A percentile compares a stretch with the other conserved stretches of the same genome.
These are phyloP conservation scores for Drosophila pectinifera DNA, from an alignment of 1,140 invertebrate species.

Conservation along the genomic window DNA sequence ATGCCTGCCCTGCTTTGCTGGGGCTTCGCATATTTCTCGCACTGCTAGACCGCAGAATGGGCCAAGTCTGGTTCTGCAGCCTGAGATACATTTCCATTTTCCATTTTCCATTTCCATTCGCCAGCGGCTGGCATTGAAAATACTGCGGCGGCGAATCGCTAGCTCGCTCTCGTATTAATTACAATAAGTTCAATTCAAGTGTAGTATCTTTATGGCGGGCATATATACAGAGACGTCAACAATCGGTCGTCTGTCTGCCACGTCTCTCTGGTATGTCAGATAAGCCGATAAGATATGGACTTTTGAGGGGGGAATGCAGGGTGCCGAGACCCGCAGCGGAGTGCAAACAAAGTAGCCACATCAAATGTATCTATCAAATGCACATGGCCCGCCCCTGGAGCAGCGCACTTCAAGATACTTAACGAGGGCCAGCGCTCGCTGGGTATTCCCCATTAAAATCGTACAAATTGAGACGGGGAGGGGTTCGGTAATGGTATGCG, in stretches of 20 bases:
- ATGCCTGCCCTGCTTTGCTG: slow-evolving; percentile 46
- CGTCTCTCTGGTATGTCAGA: slow-evolving; percentile 60
- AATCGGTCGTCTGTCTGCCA: slow-evolving; percentile 42
- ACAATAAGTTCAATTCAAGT: slow-evolving; percentile 72
- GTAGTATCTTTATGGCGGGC: slow-evolving; percentile 57
- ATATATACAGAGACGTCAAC: slow-evolving; percentile 19
- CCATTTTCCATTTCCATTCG: slow-evolving; percentile 57
- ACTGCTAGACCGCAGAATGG: slow-evolving; percentile 70
- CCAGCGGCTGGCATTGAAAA: slow-evolving; percentile 48
- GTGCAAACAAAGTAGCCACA: slow-evolving; percentile 23
- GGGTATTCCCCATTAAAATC: slow-evolving; percentile 52
- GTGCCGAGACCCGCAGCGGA: slow-evolving; percentile 5
- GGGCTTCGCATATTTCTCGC: slow-evolving; percentile 62
- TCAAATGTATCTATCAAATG: slow-evolving; percentile 39
- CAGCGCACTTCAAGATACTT: slow-evolving; percentile 48
- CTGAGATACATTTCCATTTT: slow-evolving; percentile 21
- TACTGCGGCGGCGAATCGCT: slow-evolving; percentile 17
- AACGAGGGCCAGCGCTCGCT: slow-evolving; percentile 38
- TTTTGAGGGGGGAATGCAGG: no score
- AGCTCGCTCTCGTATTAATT: slow-evolving; percentile 58
- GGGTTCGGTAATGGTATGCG: slow-evolving; percentile 9
- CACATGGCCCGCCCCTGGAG: slow-evolving; percentile 36
- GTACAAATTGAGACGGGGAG: slow-evolving; percentile 25
- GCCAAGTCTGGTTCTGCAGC: slow-evolving; percentile 38
- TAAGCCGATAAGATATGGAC: slow-evolving; percentile 68